phyloP scores from a whole-genome alignment of 2,888 invertebrate genomes.

The Corbicula japonica region DNA sequence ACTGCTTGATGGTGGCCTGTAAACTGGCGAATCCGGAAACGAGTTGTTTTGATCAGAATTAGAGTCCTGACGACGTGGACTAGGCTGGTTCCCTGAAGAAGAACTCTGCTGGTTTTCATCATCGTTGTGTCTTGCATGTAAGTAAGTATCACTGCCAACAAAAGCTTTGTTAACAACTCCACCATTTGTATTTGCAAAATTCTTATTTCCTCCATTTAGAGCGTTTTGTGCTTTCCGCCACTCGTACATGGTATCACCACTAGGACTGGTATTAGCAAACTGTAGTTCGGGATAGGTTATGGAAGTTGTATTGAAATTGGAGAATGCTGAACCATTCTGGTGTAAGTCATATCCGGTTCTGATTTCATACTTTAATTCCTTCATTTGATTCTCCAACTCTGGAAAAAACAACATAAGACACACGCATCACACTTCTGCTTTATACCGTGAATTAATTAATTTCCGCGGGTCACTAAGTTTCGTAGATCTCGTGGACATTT shows the following conservation, averaged over 20 bases:
- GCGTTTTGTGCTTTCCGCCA: constrained; percentile 51
- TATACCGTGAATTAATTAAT: too few relatives aligned
- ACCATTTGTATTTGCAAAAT: constrained; percentile 30
- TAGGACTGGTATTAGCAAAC: constrained; percentile 46
- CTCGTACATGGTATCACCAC: constrained; percentile 58
- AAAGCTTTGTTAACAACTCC: constrained; percentile 52
- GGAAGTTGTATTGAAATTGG: constrained; percentile 1
- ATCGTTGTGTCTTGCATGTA: constrained; percentile 39
- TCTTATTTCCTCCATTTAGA: constrained; percentile 28
- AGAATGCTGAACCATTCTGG: constrained; percentile 3
- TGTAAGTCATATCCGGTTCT: constrained; percentile 28
- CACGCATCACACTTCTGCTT: background rate
- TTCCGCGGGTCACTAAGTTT: too few relatives aligned
- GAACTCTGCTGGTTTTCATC: constrained; percentile 44
- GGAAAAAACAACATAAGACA: constrained; percentile 19
- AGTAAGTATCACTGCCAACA: constrained; percentile 51
- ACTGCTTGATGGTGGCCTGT: constrained; percentile 47
- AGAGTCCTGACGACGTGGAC: background rate
- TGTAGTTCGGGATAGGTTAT: constrained; percentile 35
- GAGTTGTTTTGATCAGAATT: constrained; percentile 21
- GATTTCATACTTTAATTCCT: constrained; percentile 51
- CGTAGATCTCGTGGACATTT: too few relatives aligned
- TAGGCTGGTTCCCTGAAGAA: background rate
- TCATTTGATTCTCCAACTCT: constrained; percentile 59
- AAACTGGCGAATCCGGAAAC: constrained; percentile 27